These are phyloP conservation scores for Gryllus bimaculatus DNA, from an alignment of 1,140 invertebrate genomes.

Conservation along the genomic window DNA sequence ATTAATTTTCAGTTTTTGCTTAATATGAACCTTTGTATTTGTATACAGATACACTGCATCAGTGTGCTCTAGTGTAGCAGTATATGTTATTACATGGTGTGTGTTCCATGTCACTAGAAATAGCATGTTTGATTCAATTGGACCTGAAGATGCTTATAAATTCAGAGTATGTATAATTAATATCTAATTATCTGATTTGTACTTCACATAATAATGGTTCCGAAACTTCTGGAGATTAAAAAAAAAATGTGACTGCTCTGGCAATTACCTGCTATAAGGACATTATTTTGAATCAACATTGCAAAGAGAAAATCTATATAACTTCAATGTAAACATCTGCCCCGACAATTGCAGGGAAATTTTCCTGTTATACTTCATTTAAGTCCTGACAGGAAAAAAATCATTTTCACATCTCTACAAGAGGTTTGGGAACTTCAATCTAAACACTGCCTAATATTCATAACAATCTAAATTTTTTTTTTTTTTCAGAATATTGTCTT, in stretches of 20 bases:
- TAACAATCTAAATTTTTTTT: not conserved
- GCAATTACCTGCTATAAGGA: no score
- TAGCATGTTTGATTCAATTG: conserved; percentile 40
- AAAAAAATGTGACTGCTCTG: no score
- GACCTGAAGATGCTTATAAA: conserved; percentile 58
- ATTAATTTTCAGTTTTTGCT: no score
- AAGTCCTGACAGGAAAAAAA: not conserved
- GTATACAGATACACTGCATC: conserved; percentile 68
- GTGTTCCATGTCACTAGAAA: conserved; percentile 47
- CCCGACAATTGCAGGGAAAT: not conserved
- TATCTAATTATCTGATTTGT: not conserved
- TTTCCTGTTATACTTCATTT: not conserved
- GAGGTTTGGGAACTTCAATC: not conserved
- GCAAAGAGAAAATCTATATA: no score
- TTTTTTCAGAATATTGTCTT: conserved; percentile 46
- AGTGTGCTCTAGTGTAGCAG: conserved; percentile 63
- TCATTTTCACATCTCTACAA: no score
- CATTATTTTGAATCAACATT: no score
- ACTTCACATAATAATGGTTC: no score
- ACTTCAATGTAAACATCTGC: not conserved
- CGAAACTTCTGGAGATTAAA: no score
- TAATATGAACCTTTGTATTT: conserved; percentile 23
- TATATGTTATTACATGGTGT: conserved; percentile 68
- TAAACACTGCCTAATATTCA: no score
- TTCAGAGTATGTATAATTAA: conserved; percentile 51